Percentiles rank a stretch among this genome's conserved stretches.
These are phyloP conservation scores for Pteropus rufus DNA, from an alignment of 2,797 vertebrate species.

Conservation along the genomic window DNA sequence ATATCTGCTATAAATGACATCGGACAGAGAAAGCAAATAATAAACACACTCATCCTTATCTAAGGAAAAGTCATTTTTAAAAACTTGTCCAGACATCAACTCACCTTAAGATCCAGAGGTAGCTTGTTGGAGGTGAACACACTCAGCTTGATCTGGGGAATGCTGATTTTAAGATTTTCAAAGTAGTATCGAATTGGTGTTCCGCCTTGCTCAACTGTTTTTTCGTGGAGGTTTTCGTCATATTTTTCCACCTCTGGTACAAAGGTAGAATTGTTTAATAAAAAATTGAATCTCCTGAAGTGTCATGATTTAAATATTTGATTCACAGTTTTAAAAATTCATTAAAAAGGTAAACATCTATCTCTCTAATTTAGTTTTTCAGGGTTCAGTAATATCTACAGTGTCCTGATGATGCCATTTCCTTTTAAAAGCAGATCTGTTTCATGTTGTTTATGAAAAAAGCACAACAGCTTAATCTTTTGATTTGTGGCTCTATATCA, in stretches of 20 bases:
- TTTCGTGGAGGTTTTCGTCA: slow-evolving; percentile 94
- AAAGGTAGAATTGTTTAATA: slow-evolving; percentile 51
- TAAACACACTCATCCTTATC: neutral
- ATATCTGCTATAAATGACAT: neutral
- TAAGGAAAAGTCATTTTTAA: neutral
- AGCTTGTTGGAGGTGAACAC: slow-evolving; percentile 97
- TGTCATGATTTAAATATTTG: neutral
- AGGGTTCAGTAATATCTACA: neutral
- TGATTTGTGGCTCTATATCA: neutral
- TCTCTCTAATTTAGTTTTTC: neutral
- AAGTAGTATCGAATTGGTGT: slow-evolving; percentile 93
- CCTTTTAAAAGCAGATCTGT: neutral
- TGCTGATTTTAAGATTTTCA: slow-evolving; percentile 97
- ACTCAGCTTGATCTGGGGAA: slow-evolving; percentile 97
- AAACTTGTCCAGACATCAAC: fast-evolving
- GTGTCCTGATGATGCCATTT: neutral
- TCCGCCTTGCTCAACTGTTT: slow-evolving; percentile 85
- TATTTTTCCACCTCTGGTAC: slow-evolving; percentile 92
- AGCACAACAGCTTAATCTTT: neutral
- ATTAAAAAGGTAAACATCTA: neutral
- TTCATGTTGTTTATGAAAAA: neutral
- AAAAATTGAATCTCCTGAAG: neutral
- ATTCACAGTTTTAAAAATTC: neutral
- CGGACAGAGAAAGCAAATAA: neutral
- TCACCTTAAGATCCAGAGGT: slow-evolving; percentile 95